Evolutionary conservation across 2,797 vertebrate species (phyloP), one percentile per base, ranked within the genome.

Genomic region (Alectoris magna): DNA sequence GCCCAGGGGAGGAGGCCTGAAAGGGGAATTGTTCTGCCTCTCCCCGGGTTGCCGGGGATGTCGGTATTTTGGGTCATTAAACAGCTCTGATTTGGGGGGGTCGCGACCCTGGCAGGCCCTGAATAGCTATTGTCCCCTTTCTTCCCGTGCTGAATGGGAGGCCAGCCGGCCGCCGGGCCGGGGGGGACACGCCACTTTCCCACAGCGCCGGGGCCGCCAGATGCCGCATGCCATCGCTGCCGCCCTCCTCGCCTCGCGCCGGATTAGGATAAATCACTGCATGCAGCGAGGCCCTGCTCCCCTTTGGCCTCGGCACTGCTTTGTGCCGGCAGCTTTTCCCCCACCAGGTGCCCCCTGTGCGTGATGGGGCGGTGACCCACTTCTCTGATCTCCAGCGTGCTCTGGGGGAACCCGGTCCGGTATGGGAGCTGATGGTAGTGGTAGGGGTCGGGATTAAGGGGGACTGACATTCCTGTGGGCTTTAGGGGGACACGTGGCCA

Each of bases 61-160:
- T 97, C 97, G 97, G 97, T 97, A 96, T 97, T 98, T 97, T 97
- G 97, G 97, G 97, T 98, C 97, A 98, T 97, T 97, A 97, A 98
- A 96, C 95, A 95, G 95, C 96, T 97, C 89, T 93, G 95, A 97
- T 96, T 93, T 95, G 96, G 96, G 94, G 90, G 88, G 96, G 97
- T 97, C 96, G 17, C 38, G 97, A 97, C 98, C 97, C 97, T 96
- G 95, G 97, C 96, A 96, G 91, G 94, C 88, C 97, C 93, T 98
- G 97, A 97, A 97, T 97, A 97, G 96, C 96, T 97, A 97, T 98
- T 98, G 98, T 98, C 97, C 94, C 97, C 95, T 98, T 97, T 98
- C 97, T 98, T 97, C 90, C 91, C 94, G 84, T 72, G 84, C 90
- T 98, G 97, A 98, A 98, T 98, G 96, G 94, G 93, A 97, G 96